Evolutionary conservation across 1,140 invertebrate species (phyloP).

Genomic region (Neodiprion fabricii): DNA sequence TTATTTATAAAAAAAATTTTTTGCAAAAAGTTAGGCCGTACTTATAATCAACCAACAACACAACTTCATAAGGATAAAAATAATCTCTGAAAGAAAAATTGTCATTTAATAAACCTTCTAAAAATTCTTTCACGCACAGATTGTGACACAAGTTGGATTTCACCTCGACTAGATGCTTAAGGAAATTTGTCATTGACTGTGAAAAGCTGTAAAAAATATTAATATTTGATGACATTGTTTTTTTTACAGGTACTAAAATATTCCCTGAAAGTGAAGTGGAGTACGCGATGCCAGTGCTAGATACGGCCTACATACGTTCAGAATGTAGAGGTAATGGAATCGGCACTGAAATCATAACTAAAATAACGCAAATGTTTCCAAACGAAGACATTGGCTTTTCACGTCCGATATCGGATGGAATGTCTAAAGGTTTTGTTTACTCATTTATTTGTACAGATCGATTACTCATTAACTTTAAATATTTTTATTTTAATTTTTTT

Average conservation of each 20-base stretch:
- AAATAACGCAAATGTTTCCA: conserved; percentile 29
- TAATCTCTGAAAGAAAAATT: too few species aligned
- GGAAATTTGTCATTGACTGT: conserved; percentile 4
- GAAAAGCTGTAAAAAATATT: not conserved
- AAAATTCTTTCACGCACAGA: too few species aligned
- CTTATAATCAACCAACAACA: too few species aligned
- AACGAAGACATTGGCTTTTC: conserved; percentile 39
- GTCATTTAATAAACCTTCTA: too few species aligned
- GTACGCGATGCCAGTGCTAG: conserved; percentile 35
- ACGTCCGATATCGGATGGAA: conserved; percentile 35
- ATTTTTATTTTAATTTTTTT: not conserved
- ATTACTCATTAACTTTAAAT: not conserved
- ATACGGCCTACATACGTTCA: conserved; percentile 38
- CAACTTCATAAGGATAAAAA: too few species aligned
- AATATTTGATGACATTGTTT: conserved; percentile 1
- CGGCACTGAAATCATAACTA: conserved; percentile 31
- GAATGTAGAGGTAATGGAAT: conserved; percentile 35
- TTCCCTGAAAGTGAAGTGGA: not conserved
- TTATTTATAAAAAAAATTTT: too few species aligned
- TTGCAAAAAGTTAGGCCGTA: too few species aligned
- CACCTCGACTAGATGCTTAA: not conserved
- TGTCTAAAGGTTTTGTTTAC: conserved; percentile 29
- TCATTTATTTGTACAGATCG: not conserved
- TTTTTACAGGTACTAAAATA: conserved; percentile 17
- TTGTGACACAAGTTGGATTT: too few species aligned